phyloP scores from a whole-genome alignment of 2,888 invertebrate species.

The Psylliodes chrysocephalus region DNA sequence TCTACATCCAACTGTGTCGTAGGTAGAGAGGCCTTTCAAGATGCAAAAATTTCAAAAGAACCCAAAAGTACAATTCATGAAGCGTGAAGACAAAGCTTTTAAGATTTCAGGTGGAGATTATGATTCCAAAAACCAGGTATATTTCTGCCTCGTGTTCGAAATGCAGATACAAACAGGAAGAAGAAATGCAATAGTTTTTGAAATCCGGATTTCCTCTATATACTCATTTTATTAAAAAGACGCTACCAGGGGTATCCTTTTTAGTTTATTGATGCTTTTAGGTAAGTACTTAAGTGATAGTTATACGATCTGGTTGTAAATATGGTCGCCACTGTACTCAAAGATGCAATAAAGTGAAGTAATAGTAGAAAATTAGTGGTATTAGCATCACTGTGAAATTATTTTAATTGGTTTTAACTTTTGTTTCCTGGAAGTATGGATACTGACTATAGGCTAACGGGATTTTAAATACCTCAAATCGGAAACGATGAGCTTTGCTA shows the following conservation, averaged over 20 bases:
- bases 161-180: neutral
- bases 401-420: neutral
- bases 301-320: neutral
- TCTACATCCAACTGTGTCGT: neutral
- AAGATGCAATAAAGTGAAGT: neutral
- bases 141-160: slow-evolving; percentile 5
- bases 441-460: neutral
- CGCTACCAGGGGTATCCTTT: neutral
- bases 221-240: neutral
- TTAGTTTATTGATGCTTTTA: slow-evolving; percentile 1
- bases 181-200: neutral
- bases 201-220: slow-evolving; percentile 7
- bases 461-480: neutral
- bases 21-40: neutral
- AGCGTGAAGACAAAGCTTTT: slow-evolving; percentile 14
- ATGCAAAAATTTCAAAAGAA: neutral
- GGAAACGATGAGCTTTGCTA: too few species aligned
- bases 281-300: neutral
- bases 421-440: neutral
- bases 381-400: neutral
- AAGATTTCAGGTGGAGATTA: slow-evolving; percentile 12
- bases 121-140: slow-evolving; percentile 10
- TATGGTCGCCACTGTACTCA: neutral
- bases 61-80: slow-evolving; percentile 1
- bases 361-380: neutral